Conservation (phyloP, 2,113 vertebrate genomes). For the Pangasianodon gigas region DNA sequence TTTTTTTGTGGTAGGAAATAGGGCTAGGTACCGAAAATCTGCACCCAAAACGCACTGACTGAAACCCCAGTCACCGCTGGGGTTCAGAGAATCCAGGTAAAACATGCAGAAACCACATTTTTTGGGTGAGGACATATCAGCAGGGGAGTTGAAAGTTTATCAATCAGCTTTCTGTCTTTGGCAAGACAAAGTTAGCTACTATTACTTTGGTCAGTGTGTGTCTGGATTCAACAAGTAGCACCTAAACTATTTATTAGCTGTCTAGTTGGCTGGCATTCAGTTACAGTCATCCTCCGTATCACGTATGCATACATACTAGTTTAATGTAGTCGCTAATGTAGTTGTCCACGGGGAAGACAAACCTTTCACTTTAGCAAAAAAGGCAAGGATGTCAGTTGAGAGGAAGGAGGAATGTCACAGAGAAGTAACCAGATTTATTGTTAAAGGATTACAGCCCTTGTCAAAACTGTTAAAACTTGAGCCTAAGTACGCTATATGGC, state of each 20-base stretch:
- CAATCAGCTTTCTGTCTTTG: neutral
- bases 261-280: neutral
- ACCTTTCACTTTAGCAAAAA: neutral
- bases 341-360: neutral
- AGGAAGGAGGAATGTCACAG: neutral
- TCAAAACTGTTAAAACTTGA: neutral
- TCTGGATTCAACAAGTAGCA: neutral
- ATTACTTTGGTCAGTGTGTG: neutral
- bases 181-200: neutral
- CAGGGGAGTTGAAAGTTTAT: neutral
- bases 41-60: neutral
- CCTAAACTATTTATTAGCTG: neutral
- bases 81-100: neutral
- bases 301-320: neutral
- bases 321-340: neutral
- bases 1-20: neutral
- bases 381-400: neutral
- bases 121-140: neutral
- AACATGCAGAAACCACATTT: neutral
- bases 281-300: neutral
- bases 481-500: neutral
- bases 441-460: neutral
- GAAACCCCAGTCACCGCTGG: neutral
- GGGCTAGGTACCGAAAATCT: too few relatives aligned
- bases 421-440: neutral